These are phyloP conservation scores for Drosophila nr. fundita DNA, from an alignment of 2,888 invertebrate genomes.

Conservation along the genomic window DNA sequence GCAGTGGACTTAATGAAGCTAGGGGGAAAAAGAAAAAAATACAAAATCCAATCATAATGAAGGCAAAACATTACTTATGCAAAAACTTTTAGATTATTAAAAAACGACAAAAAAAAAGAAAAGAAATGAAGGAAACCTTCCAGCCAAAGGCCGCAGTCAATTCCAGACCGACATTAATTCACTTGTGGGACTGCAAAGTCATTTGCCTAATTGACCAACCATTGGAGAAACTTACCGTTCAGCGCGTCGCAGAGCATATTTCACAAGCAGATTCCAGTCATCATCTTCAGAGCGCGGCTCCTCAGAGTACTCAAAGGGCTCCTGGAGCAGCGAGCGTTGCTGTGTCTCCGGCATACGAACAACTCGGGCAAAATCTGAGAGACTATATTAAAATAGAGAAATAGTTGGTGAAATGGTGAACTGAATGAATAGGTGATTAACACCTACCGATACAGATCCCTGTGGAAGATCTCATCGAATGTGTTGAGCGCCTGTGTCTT, in stretches of 20 bases:
- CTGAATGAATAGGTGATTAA: not conserved
- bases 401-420: not conserved
- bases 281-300: constrained; percentile 90
- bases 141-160: constrained; percentile 13
- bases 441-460: constrained; percentile 86
- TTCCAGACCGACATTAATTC: constrained; percentile 61
- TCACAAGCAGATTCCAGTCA: constrained; percentile 93
- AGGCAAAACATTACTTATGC: constrained; percentile 53
- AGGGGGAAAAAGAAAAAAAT: constrained; percentile 29
- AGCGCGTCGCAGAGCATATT: constrained; percentile 91
- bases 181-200: constrained; percentile 21
- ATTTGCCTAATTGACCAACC: constrained; percentile 61
- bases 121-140: not conserved
- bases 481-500: constrained; percentile 91
- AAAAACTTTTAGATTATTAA: constrained; percentile 31
- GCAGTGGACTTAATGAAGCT: constrained; percentile 92
- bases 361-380: constrained; percentile 90
- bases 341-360: constrained; percentile 89
- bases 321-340: constrained; percentile 89
- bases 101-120: constrained; percentile 9
- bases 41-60: constrained; percentile 12
- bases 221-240: constrained; percentile 86
- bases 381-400: constrained; percentile 74
- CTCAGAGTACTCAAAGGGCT: constrained; percentile 90
- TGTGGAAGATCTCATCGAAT: constrained; percentile 92